phyloP scores from a whole-genome alignment of 2,113 vertebrate species.

The Etheostoma spectabile region DNA sequence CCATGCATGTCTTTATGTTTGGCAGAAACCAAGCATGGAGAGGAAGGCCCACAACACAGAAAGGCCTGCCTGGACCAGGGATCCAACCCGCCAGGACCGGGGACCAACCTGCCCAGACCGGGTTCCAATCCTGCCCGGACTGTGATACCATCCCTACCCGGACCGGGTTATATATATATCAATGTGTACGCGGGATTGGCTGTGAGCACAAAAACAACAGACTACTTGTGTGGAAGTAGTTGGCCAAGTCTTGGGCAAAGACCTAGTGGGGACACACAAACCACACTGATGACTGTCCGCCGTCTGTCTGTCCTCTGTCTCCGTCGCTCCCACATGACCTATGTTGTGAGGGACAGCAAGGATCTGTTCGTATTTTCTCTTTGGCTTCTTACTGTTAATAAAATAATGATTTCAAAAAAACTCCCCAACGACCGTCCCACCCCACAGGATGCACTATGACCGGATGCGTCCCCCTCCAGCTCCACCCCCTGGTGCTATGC shows the following conservation, averaged over 20 bases:
- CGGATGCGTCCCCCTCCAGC: not conserved
- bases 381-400: conserved; percentile 40
- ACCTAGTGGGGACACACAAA: conserved; percentile 10
- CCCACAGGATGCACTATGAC: conserved; percentile 12
- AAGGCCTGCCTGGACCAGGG: no score
- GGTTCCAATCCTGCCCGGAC: no score
- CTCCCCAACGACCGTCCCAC: conserved; percentile 28
- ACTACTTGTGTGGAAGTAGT: not conserved
- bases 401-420: conserved; percentile 59
- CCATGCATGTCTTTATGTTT: no score
- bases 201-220: conserved; percentile 1
- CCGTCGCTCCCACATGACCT: conserved; percentile 8
- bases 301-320: conserved; percentile 18
- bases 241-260: conserved; percentile 11
- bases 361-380: conserved; percentile 62
- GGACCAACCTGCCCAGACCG: no score
- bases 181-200: no score
- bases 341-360: conserved; percentile 20
- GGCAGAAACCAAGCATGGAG: no score
- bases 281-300: conserved; percentile 18
- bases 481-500: not conserved
- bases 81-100: no score
- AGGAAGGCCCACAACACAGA: no score
- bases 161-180: no score
- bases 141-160: no score